These are phyloP conservation scores for Trichoplusia ni DNA, from an alignment of 1,140 invertebrate genomes.

Conservation along the genomic window DNA sequence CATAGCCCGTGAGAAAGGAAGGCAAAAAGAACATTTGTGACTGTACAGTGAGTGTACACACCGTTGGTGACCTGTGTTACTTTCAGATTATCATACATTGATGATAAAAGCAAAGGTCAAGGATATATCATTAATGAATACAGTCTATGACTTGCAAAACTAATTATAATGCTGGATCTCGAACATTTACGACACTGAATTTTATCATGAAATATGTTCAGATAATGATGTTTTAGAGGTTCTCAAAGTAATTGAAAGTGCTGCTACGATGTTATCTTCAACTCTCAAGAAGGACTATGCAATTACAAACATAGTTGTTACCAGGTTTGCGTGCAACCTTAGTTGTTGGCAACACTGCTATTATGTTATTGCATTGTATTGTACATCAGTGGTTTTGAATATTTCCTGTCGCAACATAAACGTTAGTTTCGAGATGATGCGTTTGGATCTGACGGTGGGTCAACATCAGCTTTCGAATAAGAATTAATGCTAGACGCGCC, in stretches of 20 bases:
- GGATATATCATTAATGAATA: no score
- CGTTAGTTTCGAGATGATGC: not conserved
- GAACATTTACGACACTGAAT: no score
- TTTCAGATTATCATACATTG: not conserved
- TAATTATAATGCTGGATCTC: no score
- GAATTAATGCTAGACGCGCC: not conserved
- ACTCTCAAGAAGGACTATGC: no score
- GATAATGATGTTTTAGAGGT: no score
- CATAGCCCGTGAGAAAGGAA: constrained; percentile 6
- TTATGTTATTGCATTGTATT: constrained; percentile 19
- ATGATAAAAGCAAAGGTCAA: constrained; percentile 7
- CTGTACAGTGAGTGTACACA: not conserved
- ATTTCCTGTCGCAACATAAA: not conserved
- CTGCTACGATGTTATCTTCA: no score
- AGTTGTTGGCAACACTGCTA: constrained; percentile 13
- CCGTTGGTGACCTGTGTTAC: not conserved
- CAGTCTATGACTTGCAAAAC: no score
- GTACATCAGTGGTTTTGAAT: constrained; percentile 9
- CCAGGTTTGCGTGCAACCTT: constrained; percentile 1
- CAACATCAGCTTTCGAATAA: constrained; percentile 5
- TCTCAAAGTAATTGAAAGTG: no score
- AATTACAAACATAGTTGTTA: not conserved
- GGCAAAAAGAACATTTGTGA: not conserved
- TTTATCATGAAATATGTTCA: no score
- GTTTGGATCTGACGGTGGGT: constrained; percentile 8